A percentile compares a stretch with the other conserved stretches of the same genome.
These are phyloP conservation scores for Lamproptera curius DNA, from an alignment of 2,888 invertebrate species.

Conservation along the genomic window DNA sequence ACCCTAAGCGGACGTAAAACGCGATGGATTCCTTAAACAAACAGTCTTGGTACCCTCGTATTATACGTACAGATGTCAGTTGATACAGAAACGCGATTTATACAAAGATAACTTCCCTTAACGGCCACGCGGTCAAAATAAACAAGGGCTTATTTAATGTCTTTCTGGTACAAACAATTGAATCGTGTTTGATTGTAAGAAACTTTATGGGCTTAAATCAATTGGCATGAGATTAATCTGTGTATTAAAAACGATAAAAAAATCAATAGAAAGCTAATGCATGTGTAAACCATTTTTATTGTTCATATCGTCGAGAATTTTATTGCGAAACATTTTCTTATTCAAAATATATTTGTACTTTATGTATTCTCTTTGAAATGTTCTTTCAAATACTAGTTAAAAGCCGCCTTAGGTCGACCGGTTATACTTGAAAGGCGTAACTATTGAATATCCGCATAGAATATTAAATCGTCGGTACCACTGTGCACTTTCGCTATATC, in stretches of 20 bases:
- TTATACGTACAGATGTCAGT: slow-evolving; percentile 5
- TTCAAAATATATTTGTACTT: no score
- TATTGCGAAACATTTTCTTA: no score
- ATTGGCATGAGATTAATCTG: no score
- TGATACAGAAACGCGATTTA: slow-evolving; percentile 13
- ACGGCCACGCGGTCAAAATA: slow-evolving; percentile 36
- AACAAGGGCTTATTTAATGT: slow-evolving; percentile 41
- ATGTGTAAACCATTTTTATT: no score
- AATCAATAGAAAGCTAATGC: no score
- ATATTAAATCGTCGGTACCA: slow-evolving; percentile 56
- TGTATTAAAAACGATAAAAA: no score
- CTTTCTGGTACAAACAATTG: slow-evolving; percentile 36
- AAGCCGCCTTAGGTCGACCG: slow-evolving; percentile 53
- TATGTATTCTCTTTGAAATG: no score
- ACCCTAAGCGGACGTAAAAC: slow-evolving; percentile 55
- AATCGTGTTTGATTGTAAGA: no score
- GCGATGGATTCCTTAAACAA: slow-evolving; percentile 54
- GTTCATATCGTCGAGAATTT: no score
- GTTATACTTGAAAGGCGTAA: slow-evolving; percentile 54
- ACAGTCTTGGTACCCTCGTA: slow-evolving; percentile 24
- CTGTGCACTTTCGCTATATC: slow-evolving; percentile 33
- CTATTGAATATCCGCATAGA: slow-evolving; percentile 63
- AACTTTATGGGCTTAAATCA: no score
- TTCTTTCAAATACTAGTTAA: slow-evolving; percentile 62
- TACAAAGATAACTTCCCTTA: slow-evolving; percentile 19